Evolutionary conservation across 2,888 invertebrate genomes (phyloP).

Genomic region (Tribolium freemani): DNA sequence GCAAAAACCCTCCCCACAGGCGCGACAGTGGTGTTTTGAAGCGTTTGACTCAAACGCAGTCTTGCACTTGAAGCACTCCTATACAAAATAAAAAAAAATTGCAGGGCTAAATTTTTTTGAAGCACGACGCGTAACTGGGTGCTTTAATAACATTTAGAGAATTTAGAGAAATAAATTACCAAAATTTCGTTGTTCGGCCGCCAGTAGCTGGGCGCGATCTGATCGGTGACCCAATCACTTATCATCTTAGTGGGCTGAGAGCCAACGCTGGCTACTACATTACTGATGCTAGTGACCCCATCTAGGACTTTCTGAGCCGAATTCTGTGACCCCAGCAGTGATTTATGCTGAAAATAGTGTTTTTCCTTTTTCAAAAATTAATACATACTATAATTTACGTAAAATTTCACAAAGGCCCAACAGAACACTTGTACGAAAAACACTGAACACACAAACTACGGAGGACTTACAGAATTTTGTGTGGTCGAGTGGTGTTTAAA

Average conservation of each 20-base stretch:
- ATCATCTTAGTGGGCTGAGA: slow-evolving; percentile 80
- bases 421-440: slow-evolving; percentile 48
- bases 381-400: neutral
- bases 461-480: too few relatives aligned
- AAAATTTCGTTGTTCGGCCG: slow-evolving; percentile 81
- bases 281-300: slow-evolving; percentile 72
- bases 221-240: slow-evolving; percentile 82
- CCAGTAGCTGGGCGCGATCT: slow-evolving; percentile 86
- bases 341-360: slow-evolving; percentile 64
- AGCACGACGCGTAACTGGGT: too few relatives aligned
- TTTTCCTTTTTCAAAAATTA: slow-evolving; percentile 56
- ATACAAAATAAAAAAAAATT: too few relatives aligned
- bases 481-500: too few relatives aligned
- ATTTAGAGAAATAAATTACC: slow-evolving; percentile 71
- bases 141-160: too few relatives aligned
- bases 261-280: slow-evolving; percentile 75
- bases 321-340: slow-evolving; percentile 62
- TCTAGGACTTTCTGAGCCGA: slow-evolving; percentile 72
- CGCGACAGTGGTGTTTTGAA: slow-evolving; percentile 82
- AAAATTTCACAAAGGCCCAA: slow-evolving; percentile 47
- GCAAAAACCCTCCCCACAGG: slow-evolving; percentile 87
- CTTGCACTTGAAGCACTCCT: slow-evolving; percentile 79
- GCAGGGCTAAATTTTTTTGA: too few relatives aligned
- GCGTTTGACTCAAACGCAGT: slow-evolving; percentile 71
- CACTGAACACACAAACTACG: neutral